phyloP scores from a whole-genome alignment of 2,888 invertebrate genomes.

The Conistra vaccinii region DNA sequence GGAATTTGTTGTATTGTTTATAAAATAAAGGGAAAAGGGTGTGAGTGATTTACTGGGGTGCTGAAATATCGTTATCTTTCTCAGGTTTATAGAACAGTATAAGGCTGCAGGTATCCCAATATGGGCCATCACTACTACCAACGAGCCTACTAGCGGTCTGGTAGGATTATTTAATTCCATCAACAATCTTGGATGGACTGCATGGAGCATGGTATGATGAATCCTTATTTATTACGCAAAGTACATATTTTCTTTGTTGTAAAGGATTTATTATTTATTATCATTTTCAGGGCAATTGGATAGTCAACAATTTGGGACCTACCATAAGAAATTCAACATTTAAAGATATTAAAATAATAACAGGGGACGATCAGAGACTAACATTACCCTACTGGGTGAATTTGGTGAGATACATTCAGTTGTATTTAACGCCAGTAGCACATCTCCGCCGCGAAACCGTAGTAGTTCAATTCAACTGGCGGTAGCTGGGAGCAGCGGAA shows the following conservation, averaged over 20 bases:
- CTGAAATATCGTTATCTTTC: slow-evolving; percentile 4
- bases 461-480: too few species aligned
- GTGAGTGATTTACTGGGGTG: not conserved
- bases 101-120: slow-evolving; percentile 90
- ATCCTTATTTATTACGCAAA: not conserved
- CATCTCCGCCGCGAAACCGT: too few species aligned
- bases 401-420: slow-evolving; percentile 82
- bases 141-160: slow-evolving; percentile 94
- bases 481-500: too few species aligned
- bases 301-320: slow-evolving; percentile 94
- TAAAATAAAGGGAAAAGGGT: not conserved
- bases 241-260: not conserved
- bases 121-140: slow-evolving; percentile 96
- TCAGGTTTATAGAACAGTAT: slow-evolving; percentile 94
- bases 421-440: too few species aligned
- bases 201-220: slow-evolving; percentile 84
- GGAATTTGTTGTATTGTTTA: not conserved
- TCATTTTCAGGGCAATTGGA: slow-evolving; percentile 91
- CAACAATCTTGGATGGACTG: slow-evolving; percentile 94
- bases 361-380: slow-evolving; percentile 94
- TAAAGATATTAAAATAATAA: slow-evolving; percentile 92
- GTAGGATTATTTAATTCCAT: slow-evolving; percentile 86
- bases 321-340: slow-evolving; percentile 91
- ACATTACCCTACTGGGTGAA: slow-evolving; percentile 92
- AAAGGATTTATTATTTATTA: not conserved